Evolutionary conservation across 2,797 vertebrate genomes (phyloP), one percentile per base, ranked within the genome.

Genomic region (Karalla daura): DNA sequence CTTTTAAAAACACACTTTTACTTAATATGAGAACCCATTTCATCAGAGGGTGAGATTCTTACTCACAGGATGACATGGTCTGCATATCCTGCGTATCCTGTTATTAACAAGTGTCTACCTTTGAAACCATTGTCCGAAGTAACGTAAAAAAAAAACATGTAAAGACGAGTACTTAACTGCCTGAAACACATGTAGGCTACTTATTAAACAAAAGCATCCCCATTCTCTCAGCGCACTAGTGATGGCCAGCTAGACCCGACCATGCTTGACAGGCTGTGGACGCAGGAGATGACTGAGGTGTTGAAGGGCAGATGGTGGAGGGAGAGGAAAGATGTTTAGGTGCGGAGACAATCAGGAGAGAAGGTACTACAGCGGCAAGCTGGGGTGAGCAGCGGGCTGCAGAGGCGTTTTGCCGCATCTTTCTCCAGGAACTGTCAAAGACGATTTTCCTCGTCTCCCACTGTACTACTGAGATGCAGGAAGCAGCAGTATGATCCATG

Each of bases 401-500:
- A 53, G 70, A 66, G 60, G 76, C 40, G 18, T 74, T 75, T 50
- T 52, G 54, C 54, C 71, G 74, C 47, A 56, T 80, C 63, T 84
- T 65, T 63, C 62, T 64, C 53, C 70, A 70, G 63, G 52, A 85
- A 80, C 85, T 89, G 87, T 91, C 88, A 92, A 81, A 86, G 70
- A 79, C 37, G 24, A 89, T 90, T 89, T 88, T 82, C 62, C 63
- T 76, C 21, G 61, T 82, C 85, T 89, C 73, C 80, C 74, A 74
- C 81, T 80, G 74, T 67, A 79, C 63, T 52, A 52, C 59, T 50
- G 75, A 90, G 84, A 83, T 60, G 55, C 74, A 86, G 84, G 80
- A 89, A 86, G 78, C 70, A 81, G 76, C 40, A 2, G 77, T 85
- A 55, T 86, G 84, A 88, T 91, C 86, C 80, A 83, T 88, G 86